Base-by-base conservation (phyloP, 92 coral and sea anemone species). In the Paramuricea clavata region DNA sequence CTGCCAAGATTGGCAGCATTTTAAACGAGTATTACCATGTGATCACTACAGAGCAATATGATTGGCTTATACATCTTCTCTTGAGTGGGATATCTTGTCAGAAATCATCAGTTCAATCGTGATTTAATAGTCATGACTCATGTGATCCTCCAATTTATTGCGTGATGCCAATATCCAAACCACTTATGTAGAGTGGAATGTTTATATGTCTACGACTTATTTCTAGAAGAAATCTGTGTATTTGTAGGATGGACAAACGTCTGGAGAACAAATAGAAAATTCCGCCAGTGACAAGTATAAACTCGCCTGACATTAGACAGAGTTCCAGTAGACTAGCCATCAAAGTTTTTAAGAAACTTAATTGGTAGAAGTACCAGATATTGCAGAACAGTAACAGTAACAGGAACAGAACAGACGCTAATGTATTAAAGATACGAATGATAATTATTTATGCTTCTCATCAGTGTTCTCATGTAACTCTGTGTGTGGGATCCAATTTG, bases 171-270 rank as follows among this genome's bases (percentile, higher is more conserved):
- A 54, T 21, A 54, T 54, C 8, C 19, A 54, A 21, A 21, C 62
- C 62, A 54, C 62, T 54, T 54, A 21, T 17, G 62, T 54, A 21
- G 22, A 54, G 62, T 13, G 62, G 6, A 3, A 54, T 6, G 54
- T 47, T 47, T 47, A 47, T 47, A 47, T 15, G 54, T 15, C 19
- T 47, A 54, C 17, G 26, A 54, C 62, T 19, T 17, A 21, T 54
- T 54, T 54, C 62, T 21, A 54, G 62, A 54, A 54, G 62, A 54
- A n/a, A 54, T 54, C 62, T 21, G 62, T 54, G 27, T 54, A 54
- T 54, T 54, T 54, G 3, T 17, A 54, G 19, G 17, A 19, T 17
- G 62, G 26, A 19, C 4, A 54, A 54, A 21, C 27, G 62, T 19
- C 62, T 54, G 62, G 8, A 54, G 62, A 54, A 19, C 62, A 2